Evolutionary conservation across 1,140 invertebrate species (phyloP).

Genomic region (Melipona quadrifasciata): DNA sequence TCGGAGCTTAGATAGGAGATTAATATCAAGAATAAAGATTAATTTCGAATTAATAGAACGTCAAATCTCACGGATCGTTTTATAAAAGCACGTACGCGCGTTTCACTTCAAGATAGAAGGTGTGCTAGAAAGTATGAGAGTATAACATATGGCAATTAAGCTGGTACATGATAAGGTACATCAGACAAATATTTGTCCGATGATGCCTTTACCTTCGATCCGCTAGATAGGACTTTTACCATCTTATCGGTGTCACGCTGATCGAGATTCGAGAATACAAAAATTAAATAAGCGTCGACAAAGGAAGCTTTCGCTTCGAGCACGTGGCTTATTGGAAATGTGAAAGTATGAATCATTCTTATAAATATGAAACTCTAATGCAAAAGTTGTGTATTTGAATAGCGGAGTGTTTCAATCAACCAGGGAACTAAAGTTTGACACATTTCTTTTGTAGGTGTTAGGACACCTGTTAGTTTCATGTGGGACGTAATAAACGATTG

Average conservation of each 20-base stretch:
- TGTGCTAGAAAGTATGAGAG: slow-evolving; percentile 56
- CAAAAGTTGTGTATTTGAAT: background rate
- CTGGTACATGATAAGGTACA: slow-evolving; percentile 67
- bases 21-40: background rate
- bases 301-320: slow-evolving; percentile 22
- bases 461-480: background rate
- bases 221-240: slow-evolving; percentile 52
- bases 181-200: slow-evolving; percentile 68
- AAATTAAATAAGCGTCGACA: slow-evolving; percentile 21
- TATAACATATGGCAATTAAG: slow-evolving; percentile 70
- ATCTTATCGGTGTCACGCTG: slow-evolving; percentile 47
- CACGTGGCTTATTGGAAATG: background rate
- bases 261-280: slow-evolving; percentile 57
- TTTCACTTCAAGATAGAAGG: slow-evolving; percentile 50
- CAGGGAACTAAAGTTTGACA: background rate
- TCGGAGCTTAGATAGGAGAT: background rate
- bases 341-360: background rate
- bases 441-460: background rate
- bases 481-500: no score
- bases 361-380: background rate
- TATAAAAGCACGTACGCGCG: background rate
- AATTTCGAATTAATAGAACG: background rate
- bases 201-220: slow-evolving; percentile 65
- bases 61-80: slow-evolving; percentile 10
- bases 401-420: background rate